Conservation (phyloP, 2,113 vertebrate genomes). For the Clupea harengus region DNA sequence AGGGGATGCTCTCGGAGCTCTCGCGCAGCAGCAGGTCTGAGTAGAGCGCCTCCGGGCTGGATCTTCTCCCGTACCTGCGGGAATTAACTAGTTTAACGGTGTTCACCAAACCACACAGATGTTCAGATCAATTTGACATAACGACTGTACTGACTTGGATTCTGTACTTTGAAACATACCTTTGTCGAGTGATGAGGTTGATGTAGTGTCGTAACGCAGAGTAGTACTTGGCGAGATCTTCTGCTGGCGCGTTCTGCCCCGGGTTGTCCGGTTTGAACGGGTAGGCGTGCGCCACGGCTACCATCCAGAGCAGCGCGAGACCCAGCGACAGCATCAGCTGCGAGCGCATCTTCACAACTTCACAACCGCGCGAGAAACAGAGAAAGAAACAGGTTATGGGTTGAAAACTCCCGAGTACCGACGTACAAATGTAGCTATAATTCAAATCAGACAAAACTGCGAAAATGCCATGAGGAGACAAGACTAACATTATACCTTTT, state of each 20-base stretch:
- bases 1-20: slow-evolving; percentile 87
- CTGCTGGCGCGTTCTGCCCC: slow-evolving; percentile 88
- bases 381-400: not conserved
- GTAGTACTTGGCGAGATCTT: slow-evolving; percentile 97
- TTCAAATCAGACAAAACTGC: not conserved
- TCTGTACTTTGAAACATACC: slow-evolving; percentile 65
- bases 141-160: not conserved
- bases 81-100: slow-evolving; percentile 22
- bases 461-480: too few relatives aligned
- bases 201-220: slow-evolving; percentile 97
- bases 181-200: slow-evolving; percentile 98
- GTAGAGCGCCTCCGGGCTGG: slow-evolving; percentile 87
- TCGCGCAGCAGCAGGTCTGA: slow-evolving; percentile 89
- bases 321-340: slow-evolving; percentile 72
- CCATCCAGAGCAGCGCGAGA: slow-evolving; percentile 72
- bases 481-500: not conserved
- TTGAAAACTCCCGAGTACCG: not conserved
- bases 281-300: slow-evolving; percentile 78
- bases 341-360: slow-evolving; percentile 70
- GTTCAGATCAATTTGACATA: not conserved
- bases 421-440: not conserved
- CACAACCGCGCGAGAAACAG: not conserved
- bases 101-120: not conserved
- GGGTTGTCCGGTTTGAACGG: slow-evolving; percentile 95
- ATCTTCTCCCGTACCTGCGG: slow-evolving; percentile 91